Evolutionary conservation across 2,888 invertebrate genomes (phyloP).

Genomic region (Orchesellides sinensis): DNA sequence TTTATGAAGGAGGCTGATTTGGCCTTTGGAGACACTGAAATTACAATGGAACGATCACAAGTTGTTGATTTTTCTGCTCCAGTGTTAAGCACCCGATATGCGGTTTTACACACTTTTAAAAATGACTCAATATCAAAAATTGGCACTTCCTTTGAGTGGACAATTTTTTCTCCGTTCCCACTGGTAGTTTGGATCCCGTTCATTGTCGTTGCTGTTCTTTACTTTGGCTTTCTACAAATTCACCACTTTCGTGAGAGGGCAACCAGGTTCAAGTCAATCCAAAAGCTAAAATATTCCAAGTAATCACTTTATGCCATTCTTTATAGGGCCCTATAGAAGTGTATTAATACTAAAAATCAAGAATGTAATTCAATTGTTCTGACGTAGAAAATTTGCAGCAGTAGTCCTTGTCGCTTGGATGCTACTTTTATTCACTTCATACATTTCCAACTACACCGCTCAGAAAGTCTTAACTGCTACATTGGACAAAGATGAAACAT

Average conservation of each 20-base stretch:
- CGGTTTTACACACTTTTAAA: neutral
- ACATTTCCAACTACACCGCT: slow-evolving; percentile 30
- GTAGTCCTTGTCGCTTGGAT: slow-evolving; percentile 7
- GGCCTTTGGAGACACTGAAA: slow-evolving; percentile 46
- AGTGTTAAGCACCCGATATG: slow-evolving; percentile 28
- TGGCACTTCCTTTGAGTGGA: neutral
- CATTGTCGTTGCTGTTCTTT: neutral
- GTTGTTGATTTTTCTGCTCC: slow-evolving; percentile 37
- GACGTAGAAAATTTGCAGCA: slow-evolving; percentile 17
- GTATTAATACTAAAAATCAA: no score
- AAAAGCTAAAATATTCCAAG: slow-evolving; percentile 33
- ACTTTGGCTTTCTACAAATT: slow-evolving; percentile 25
- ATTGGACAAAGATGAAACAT: neutral
- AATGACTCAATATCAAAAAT: neutral
- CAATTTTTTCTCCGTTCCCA: slow-evolving; percentile 29
- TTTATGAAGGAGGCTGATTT: slow-evolving; percentile 48
- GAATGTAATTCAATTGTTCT: neutral
- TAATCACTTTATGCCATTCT: no score
- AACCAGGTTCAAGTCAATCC: neutral
- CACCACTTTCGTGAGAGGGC: neutral
- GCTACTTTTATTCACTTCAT: slow-evolving; percentile 28
- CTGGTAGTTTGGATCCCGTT: slow-evolving; percentile 29
- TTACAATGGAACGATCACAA: slow-evolving; percentile 41
- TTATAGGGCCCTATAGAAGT: no score
- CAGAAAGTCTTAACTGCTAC: slow-evolving; percentile 23